These are phyloP conservation scores for Diachasmimorpha longicaudata DNA, from an alignment of 1,140 invertebrate genomes.

Conservation along the genomic window DNA sequence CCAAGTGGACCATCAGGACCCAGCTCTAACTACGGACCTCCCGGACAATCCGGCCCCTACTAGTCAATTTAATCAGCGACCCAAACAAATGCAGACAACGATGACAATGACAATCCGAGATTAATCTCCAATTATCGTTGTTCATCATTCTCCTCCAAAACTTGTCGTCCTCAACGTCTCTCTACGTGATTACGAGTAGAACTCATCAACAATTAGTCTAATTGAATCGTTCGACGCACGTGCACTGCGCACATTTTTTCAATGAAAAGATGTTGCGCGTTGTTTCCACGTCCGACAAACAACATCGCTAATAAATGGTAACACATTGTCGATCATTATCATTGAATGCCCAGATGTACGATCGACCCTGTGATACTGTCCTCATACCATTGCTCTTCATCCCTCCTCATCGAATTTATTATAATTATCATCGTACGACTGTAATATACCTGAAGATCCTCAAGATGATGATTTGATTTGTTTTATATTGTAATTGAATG, in stretches of 20 bases:
- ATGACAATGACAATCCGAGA: not conserved
- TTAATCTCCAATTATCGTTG: not conserved
- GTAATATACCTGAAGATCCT: constrained; percentile 16
- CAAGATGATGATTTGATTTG: constrained; percentile 19
- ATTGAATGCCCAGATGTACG: constrained; percentile 6
- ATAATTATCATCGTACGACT: constrained; percentile 21
- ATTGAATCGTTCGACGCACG: constrained; percentile 15
- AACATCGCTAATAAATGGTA: not conserved
- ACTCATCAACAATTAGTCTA: not conserved
- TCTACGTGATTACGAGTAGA: not conserved
- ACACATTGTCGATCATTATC: constrained; percentile 14
- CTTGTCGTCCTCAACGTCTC: not conserved
- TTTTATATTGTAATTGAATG: not conserved
- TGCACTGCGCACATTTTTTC: constrained; percentile 14
- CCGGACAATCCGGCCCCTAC: constrained; percentile 63
- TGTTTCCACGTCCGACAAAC: constrained; percentile 14
- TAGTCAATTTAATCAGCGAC: constrained; percentile 52
- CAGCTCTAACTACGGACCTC: constrained; percentile 70
- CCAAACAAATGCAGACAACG: not conserved
- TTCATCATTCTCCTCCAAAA: not conserved
- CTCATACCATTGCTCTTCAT: not conserved
- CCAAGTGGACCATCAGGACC: constrained; percentile 56
- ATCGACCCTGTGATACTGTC: constrained; percentile 17
- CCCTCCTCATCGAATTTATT: constrained; percentile 16
- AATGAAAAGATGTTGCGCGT: not conserved